Percentiles rank a stretch among this genome's conserved stretches.
Evolutionary conservation across 2,888 invertebrate species (phyloP).

Genomic region (Tetrapedia diversipes): DNA sequence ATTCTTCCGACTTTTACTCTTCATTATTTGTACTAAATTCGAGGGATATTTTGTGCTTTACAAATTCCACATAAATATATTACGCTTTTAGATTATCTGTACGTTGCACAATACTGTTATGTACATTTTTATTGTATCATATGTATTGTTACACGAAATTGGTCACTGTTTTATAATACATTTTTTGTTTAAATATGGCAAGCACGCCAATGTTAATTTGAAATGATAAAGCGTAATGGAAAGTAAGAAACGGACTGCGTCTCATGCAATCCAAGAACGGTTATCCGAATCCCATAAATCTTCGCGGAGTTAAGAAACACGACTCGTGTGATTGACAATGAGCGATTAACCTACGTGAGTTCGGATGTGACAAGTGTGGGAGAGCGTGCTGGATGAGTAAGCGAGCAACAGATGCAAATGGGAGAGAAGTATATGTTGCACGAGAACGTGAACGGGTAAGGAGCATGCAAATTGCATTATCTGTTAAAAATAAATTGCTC

Average conservation of each 20-base stretch:
- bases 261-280: background rate
- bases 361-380: constrained; percentile 20
- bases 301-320: constrained; percentile 2
- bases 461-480: background rate
- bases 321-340: constrained; percentile 18
- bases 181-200: no score
- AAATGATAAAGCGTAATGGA: background rate
- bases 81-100: no score
- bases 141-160: no score
- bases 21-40: no score
- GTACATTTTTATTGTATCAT: no score
- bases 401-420: constrained; percentile 11
- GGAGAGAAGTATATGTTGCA: background rate
- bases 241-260: background rate
- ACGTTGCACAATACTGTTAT: no score
- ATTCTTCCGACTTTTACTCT: no score
- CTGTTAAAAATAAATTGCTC: background rate
- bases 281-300: constrained; percentile 5
- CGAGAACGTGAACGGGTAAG: background rate
- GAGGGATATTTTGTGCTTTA: no score
- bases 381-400: constrained; percentile 19
- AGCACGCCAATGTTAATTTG: no score
- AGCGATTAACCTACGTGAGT: constrained; percentile 16
- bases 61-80: no score
- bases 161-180: no score